Percentiles rank a stretch among this genome's conserved stretches.
Evolutionary conservation across 2,113 vertebrate genomes (phyloP).

Genomic region (Pteropus alecto): DNA sequence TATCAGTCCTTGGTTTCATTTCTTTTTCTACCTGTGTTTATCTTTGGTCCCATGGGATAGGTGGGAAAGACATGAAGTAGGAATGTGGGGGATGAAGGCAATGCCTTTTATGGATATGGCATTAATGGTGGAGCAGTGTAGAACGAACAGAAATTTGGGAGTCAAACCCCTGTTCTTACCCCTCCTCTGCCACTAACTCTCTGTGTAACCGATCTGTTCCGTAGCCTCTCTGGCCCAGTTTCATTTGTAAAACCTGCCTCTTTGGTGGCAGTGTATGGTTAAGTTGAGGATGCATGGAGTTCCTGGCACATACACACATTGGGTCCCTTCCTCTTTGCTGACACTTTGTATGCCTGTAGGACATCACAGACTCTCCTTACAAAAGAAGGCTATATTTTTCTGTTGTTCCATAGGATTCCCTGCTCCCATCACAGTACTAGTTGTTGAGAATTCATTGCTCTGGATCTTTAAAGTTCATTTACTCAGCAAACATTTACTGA

Average conservation of each 20-base stretch:
- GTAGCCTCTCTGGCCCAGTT: neutral
- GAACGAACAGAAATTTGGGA: neutral
- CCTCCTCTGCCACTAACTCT: neutral
- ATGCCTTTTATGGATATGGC: neutral
- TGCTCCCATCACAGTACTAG: neutral
- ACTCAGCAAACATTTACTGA: neutral
- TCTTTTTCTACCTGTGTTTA: neutral
- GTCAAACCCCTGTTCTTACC: neutral
- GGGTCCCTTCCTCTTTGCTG: neutral
- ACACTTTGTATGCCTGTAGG: too few species aligned
- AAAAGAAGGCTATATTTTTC: neutral
- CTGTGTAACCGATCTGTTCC: neutral
- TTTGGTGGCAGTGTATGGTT: neutral
- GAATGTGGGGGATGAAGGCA: neutral
- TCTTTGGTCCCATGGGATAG: neutral
- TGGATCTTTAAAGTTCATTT: neutral
- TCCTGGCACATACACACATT: rapidly evolving
- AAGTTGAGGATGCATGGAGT: neutral
- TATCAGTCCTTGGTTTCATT: neutral
- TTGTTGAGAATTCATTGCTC: neutral
- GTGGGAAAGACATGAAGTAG: neutral
- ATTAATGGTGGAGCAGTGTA: neutral
- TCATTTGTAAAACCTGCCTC: rapidly evolving
- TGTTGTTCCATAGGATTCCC: neutral
- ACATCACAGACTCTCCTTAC: neutral